phyloP scores from a whole-genome alignment of 2,797 vertebrate genomes.

The Serranus cabrilla region DNA sequence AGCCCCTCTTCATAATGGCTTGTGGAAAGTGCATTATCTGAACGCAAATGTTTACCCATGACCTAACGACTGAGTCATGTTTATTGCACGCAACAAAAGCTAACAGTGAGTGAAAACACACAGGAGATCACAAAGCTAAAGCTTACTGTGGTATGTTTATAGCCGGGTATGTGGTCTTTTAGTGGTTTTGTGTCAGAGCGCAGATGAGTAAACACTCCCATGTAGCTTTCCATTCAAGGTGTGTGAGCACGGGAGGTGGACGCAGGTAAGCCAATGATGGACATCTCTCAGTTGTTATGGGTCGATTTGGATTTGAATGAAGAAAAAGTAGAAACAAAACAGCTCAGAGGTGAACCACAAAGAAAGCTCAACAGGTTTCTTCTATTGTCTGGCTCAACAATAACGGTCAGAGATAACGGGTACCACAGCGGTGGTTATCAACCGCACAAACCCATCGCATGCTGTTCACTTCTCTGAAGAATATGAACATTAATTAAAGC shows the following conservation, averaged over 20 bases:
- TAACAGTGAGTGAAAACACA: slow-evolving; percentile 72
- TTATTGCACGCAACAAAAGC: slow-evolving; percentile 74
- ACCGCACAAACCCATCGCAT: too few species aligned
- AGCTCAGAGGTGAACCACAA: neutral
- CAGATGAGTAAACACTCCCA: slow-evolving; percentile 58
- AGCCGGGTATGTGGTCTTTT: slow-evolving; percentile 62
- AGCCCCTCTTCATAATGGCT: slow-evolving; percentile 34
- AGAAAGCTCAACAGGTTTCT: too few species aligned
- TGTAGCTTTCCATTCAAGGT: slow-evolving; percentile 53
- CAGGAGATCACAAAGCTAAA: slow-evolving; percentile 67
- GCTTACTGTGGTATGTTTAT: slow-evolving; percentile 71
- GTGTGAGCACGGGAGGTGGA: slow-evolving; percentile 22
- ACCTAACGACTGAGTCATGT: slow-evolving; percentile 74
- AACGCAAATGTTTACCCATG: slow-evolving; percentile 73
- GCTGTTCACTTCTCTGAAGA: too few species aligned
- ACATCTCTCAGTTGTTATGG: slow-evolving; percentile 6
- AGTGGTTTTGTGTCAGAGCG: slow-evolving; percentile 62
- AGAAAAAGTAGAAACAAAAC: neutral
- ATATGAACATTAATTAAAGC: too few species aligned
- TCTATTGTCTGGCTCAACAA: too few species aligned
- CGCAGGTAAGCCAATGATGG: slow-evolving; percentile 30
- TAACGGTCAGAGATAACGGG: too few species aligned
- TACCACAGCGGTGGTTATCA: too few species aligned
- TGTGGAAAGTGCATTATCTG: slow-evolving; percentile 63
- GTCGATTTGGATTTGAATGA: slow-evolving; percentile 14